Evolutionary conservation across 2,888 invertebrate genomes (phyloP), one percentile per base, ranked within the genome.

Genomic region (Torymus texanus): DNA sequence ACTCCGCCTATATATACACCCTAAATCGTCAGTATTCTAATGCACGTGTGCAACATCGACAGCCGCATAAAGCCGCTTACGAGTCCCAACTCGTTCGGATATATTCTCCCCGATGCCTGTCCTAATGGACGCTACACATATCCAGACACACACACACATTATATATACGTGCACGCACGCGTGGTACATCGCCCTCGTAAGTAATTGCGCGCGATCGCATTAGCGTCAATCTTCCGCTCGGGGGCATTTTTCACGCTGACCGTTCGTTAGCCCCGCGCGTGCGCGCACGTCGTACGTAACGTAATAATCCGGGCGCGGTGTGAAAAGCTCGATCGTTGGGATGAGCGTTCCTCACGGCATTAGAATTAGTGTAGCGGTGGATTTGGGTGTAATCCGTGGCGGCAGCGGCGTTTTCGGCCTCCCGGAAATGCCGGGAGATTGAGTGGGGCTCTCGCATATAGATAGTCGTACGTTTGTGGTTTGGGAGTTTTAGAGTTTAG

Each of bases 121-220:
- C 11, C 29, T 68, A 56, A 29, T 65, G 51, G 63, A 50, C 55
- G 68, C 12, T 51, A 14, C 56, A 68, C 50, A 41, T 8, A 41
- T 8, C 5, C 58, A 18, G 12, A 8, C 16, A 21, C 53, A 65
- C 50, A 51, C 41, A 8, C 41, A 41, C 1, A 41, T 41, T 41
- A 8, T 41, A 41, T 0, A 8, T 2, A 2, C 21, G 21, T 0
- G 8, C 21, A 2, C 21, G 21, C 2, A 21, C 41, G 41, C 41
- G 41, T 8, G 41, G 41, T 41, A 41, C 41, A 41, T 12, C 53
- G 12, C n/a, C n/a, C 41, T 13, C 55, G 56, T 61, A n/a, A 76
- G 75, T 70, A 76, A 76, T 76, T 76, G 70, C 68, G 41, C 68
- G 55, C 13, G 41, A 61, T 61, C 21, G 61, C 71, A 59, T 68